Conservation (phyloP, 1,140 invertebrate species). For the Formica selysi region DNA sequence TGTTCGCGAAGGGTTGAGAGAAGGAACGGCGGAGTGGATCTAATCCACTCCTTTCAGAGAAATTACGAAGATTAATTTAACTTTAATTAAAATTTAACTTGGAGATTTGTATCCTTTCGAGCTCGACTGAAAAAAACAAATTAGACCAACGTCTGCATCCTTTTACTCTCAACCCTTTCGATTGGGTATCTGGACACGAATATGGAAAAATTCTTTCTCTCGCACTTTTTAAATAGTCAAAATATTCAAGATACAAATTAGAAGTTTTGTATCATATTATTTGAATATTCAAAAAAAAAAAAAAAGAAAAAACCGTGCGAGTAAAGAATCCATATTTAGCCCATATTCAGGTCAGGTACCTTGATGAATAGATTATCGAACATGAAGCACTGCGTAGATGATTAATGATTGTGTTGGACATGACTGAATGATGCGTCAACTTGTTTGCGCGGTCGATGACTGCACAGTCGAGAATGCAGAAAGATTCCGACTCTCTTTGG, state of each 20-base stretch:
- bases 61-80: background rate
- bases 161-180: conserved; percentile 40
- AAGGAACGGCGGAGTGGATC: background rate
- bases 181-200: conserved; percentile 44
- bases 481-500: background rate
- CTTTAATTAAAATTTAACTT: background rate
- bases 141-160: background rate
- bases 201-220: background rate
- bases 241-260: background rate
- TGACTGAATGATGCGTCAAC: background rate
- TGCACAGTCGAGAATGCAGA: background rate
- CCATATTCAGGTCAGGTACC: background rate
- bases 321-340: background rate
- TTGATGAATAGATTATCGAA: background rate
- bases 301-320: background rate
- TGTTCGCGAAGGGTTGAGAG: background rate
- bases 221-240: no score
- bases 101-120: background rate
- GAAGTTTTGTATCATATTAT: background rate
- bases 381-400: background rate
- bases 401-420: background rate
- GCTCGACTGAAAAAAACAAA: background rate
- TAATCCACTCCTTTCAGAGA: background rate
- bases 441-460: background rate
- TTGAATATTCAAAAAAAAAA: background rate